Percentiles rank a stretch among this genome's conserved stretches.
Conservation (phyloP, 2,888 invertebrate genomes). For the Epistrophella euchroma region DNA sequence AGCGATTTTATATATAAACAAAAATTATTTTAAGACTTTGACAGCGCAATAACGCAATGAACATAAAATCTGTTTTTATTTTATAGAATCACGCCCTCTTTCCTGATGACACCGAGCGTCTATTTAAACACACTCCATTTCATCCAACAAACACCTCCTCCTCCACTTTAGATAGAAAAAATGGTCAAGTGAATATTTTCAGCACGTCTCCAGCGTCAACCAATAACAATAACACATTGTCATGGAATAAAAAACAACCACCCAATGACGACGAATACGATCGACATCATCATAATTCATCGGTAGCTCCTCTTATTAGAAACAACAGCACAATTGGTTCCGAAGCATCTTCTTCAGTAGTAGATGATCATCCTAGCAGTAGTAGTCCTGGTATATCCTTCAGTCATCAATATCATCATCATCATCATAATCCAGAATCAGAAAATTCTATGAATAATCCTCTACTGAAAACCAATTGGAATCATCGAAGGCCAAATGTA, state of each 20-base stretch:
- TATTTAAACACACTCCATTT: conserved; percentile 13
- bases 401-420: conserved; percentile 24
- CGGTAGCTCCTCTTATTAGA: conserved; percentile 55
- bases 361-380: conserved; percentile 60
- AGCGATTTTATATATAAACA: too few relatives aligned
- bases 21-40: too few relatives aligned
- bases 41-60: too few relatives aligned
- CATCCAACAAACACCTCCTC: conserved; percentile 23
- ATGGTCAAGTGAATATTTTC: conserved; percentile 35
- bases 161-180: conserved; percentile 55
- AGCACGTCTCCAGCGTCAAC: conserved; percentile 13
- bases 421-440: conserved; percentile 55
- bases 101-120: conserved; percentile 24
- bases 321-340: conserved; percentile 78
- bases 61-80: neutral
- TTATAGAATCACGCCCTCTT: conserved; percentile 53
- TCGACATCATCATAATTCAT: conserved; percentile 55
- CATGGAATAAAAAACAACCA: conserved; percentile 64
- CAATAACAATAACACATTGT: conserved; percentile 63
- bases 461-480: conserved; percentile 77
- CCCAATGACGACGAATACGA: conserved; percentile 18
- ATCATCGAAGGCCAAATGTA: conserved; percentile 82
- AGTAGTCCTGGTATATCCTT: conserved; percentile 54
- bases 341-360: conserved; percentile 74
- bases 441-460: conserved; percentile 59